A percentile compares a stretch with the other conserved stretches of the same genome.
phyloP scores from a whole-genome alignment of 2,113 vertebrate genomes.

The Cichladusa arquata region DNA sequence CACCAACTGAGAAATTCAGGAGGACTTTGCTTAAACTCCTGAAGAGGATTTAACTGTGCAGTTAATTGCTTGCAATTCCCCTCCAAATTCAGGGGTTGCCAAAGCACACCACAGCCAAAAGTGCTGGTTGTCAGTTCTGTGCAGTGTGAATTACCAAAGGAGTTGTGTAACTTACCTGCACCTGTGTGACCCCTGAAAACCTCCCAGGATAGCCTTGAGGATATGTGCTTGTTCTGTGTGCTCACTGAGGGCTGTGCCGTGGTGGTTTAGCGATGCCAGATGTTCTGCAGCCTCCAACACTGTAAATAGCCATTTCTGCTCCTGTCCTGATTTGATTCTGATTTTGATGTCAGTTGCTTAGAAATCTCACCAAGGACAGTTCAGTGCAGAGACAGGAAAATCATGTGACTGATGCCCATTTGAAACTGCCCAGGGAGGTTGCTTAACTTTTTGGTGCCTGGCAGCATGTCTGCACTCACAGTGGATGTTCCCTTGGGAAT shows the following conservation, averaged over 20 bases:
- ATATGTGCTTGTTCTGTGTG: background rate
- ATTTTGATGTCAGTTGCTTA: background rate
- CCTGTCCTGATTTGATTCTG: background rate
- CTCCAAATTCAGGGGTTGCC: background rate
- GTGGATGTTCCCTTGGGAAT: background rate
- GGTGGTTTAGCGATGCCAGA: background rate
- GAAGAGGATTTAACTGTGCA: background rate
- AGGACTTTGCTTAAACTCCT: background rate
- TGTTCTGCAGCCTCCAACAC: background rate
- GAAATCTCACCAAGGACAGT: background rate
- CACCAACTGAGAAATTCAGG: background rate
- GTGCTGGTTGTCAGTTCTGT: background rate
- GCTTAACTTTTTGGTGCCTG: conserved; percentile 30
- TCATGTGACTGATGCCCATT: background rate
- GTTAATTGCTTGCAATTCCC: background rate
- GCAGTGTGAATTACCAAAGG: background rate
- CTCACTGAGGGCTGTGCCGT: background rate
- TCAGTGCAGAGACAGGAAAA: background rate
- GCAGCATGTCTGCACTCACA: background rate
- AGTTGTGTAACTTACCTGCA: background rate
- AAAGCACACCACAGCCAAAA: background rate
- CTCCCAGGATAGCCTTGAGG: background rate
- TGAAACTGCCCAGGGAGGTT: background rate
- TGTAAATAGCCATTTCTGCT: background rate
- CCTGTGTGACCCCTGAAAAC: background rate